phyloP scores from a whole-genome alignment of 2,888 invertebrate species.

The Drosophila anomalata region DNA sequence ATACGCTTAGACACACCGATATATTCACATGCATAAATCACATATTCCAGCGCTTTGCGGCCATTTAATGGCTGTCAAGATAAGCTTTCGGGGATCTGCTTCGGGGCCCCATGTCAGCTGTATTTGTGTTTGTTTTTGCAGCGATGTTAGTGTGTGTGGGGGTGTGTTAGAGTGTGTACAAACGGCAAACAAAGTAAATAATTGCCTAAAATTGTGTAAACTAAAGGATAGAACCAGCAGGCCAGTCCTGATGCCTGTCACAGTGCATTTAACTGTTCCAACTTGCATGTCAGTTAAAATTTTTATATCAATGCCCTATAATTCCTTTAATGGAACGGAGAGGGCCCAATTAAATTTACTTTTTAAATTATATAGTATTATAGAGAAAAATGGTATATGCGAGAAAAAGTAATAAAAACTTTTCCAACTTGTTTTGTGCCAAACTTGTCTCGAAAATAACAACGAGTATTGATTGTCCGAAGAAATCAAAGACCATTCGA shows the following conservation, averaged over 20 bases:
- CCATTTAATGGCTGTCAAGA: conserved; percentile 76
- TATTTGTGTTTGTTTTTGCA: neutral
- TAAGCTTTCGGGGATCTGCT: conserved; percentile 49
- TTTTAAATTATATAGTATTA: neutral
- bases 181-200: conserved; percentile 61
- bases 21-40: conserved; percentile 52
- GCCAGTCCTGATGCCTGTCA: conserved; percentile 34
- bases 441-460: conserved; percentile 15
- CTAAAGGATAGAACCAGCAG: conserved; percentile 22
- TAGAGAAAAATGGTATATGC: neutral
- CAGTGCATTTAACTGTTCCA: conserved; percentile 52
- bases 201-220: conserved; percentile 63
- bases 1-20: conserved; percentile 4
- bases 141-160: neutral
- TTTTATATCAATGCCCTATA: no score
- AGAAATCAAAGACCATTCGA: conserved; percentile 16
- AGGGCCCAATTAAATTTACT: conserved; percentile 19
- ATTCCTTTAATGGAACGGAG: neutral
- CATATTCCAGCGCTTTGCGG: conserved; percentile 64
- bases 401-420: conserved; percentile 22
- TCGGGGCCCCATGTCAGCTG: conserved; percentile 18
- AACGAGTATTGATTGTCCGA: conserved; percentile 18
- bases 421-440: conserved; percentile 10
- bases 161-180: neutral
- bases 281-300: conserved; percentile 29